These are phyloP conservation scores for Halichoeres trimaculatus DNA, from an alignment of 2,113 vertebrate genomes.

Conservation along the genomic window DNA sequence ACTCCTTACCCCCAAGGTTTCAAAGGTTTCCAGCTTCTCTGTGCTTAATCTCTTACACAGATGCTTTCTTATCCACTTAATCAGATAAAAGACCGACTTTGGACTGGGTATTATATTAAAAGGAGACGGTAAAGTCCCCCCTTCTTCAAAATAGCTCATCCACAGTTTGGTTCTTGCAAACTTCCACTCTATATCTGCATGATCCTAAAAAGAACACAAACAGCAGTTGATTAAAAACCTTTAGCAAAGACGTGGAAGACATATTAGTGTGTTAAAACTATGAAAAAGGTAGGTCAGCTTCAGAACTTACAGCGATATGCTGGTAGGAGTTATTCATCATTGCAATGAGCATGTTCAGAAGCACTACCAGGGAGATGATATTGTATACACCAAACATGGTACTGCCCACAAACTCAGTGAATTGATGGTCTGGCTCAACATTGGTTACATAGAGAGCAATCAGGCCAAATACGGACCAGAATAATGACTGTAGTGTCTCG, in stretches of 20 bases:
- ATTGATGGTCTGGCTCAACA: constrained; percentile 89
- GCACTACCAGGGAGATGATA: constrained; percentile 95
- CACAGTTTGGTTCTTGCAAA: constrained; percentile 98
- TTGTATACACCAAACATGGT: constrained; percentile 99
- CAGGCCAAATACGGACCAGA: constrained; percentile 98
- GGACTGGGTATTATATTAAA: constrained; percentile 98
- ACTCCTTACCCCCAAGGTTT: constrained; percentile 90
- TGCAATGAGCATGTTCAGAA: constrained; percentile 99
- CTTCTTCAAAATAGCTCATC: constrained; percentile 99
- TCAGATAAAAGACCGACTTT: constrained; percentile 92
- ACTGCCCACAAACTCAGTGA: constrained; percentile 95
- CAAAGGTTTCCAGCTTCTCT: constrained; percentile 90
- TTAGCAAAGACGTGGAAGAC: neutral
- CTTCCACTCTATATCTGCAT: constrained; percentile 99
- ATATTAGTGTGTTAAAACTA: neutral
- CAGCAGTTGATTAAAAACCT: constrained; percentile 7
- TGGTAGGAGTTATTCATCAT: constrained; percentile 99
- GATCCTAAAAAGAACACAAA: constrained; percentile 85
- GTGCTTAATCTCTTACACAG: constrained; percentile 86
- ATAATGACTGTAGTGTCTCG: constrained; percentile 95
- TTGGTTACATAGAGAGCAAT: constrained; percentile 96
- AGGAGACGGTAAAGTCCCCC: constrained; percentile 94
- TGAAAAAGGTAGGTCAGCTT: neutral
- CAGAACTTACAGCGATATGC: constrained; percentile 93
- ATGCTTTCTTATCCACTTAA: constrained; percentile 88